Evolutionary conservation across 2,888 invertebrate species (phyloP), one percentile per base, ranked within the genome.

Genomic region (Caradrina kadenii): DNA sequence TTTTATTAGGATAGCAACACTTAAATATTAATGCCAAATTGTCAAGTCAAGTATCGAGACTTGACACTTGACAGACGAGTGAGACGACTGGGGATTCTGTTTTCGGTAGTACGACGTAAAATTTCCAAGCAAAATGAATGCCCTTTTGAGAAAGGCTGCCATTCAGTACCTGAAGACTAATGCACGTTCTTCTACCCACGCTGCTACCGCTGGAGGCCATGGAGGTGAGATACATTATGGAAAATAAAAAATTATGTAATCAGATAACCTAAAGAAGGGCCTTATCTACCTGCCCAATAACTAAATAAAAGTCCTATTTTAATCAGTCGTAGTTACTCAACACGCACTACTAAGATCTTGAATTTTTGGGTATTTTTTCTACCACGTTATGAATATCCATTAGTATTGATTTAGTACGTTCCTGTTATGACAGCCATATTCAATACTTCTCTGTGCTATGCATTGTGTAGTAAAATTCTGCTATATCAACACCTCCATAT

Each of bases 181-280:
- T 76, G 92, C 93, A 49, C 93, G 93, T 82, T 91, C 92, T 81
- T 88, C 91, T 52, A 87, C 93, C 53, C 94, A 94, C 70, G 87
- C 95, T 58, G 95, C 95, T 58, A 91, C 93, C 1, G 94, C 96
- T 85, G 96, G 95, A 63, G 94, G 93, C 69, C 95, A 95, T 88
- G 95, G 94, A 88, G 95, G 95, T 95, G 83, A 86, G 82, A 50
- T 19, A 49, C 42, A 68, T 73, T 79, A 77, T 71, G 73, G 58
- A 65, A 74, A 74, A 76, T 62, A 48, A 45, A 81, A 87, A 89
- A 92, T 95, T 95, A 95, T 95, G 94, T 95, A 95, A 95, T 87
- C 89, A 88, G 86, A 81, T 95, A 95, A 93, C 94, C 94, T 93
- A 90, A 21, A 71, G 74, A 21, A 70, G 74, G 64, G 74, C 76